A percentile compares a stretch with the other conserved stretches of the same genome.
These are phyloP conservation scores for Dreissena polymorpha DNA, from an alignment of 1,140 invertebrate genomes.

Conservation along the genomic window DNA sequence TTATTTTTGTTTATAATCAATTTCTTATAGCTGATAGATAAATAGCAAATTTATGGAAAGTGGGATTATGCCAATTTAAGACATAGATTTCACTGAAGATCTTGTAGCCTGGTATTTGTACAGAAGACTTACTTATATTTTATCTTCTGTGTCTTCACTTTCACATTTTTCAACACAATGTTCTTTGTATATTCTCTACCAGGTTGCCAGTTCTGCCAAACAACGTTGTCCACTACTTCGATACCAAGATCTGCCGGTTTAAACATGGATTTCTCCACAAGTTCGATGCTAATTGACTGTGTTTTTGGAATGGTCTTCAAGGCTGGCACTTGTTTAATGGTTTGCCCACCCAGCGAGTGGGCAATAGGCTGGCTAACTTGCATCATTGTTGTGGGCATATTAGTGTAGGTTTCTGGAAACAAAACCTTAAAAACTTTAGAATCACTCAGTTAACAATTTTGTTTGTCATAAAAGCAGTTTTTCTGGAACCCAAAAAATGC, in stretches of 20 bases:
- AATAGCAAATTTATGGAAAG: too few species aligned
- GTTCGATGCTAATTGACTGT: conserved; percentile 23
- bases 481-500: neutral
- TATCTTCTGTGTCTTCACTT: conserved; percentile 76
- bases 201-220: conserved; percentile 78
- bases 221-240: conserved; percentile 73
- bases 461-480: neutral
- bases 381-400: conserved; percentile 56
- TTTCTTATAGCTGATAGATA: too few species aligned
- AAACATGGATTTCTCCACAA: conserved; percentile 23
- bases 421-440: neutral
- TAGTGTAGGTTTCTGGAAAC: neutral
- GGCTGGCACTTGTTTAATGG: conserved; percentile 50
- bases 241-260: conserved; percentile 70
- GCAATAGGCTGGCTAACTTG: conserved; percentile 60
- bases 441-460: neutral
- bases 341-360: conserved; percentile 40
- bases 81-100: too few species aligned
- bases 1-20: too few species aligned
- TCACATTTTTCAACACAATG: conserved; percentile 78
- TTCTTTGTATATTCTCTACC: conserved; percentile 78
- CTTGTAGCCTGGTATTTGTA: too few species aligned
- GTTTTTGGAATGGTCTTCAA: conserved; percentile 37
- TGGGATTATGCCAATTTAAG: too few species aligned
- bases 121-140: conserved; percentile 75